Evolutionary conservation across 1,140 invertebrate species (phyloP), one percentile per base, ranked within the genome.

Genomic region (Drosophila suzukii): DNA sequence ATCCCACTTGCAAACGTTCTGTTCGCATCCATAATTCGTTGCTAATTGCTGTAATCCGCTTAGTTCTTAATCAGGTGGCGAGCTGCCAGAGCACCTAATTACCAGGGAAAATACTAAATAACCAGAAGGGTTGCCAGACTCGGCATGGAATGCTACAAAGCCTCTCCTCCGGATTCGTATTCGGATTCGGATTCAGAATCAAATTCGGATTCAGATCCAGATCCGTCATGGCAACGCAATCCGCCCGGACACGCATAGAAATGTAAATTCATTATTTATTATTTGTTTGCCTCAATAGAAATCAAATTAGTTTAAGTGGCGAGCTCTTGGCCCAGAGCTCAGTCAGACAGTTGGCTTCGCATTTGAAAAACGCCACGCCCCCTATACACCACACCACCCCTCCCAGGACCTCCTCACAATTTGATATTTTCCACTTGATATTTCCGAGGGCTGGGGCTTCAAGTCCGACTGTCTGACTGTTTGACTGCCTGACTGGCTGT

Each of bases 211-310:
- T 34, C n/a, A 11, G 17, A 24, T 32, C 1, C 8, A 44, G 75
- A 58, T 58, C 44, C 67, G 63, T 57, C 47, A 54, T 67, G 76
- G 70, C 71, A 62, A 55, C 27, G 53, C 24, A 53, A 77, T 53
- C 43, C 51, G 49, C 62, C 57, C 55, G 47, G 76, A 75, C 76
- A 89, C 84, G 84, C 81, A 84, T 89, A 84, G 84, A 89, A 89
- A 89, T 90, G 84, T 89, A 89, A 89, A 89, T 89, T 89, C 84
- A 89, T 89, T 89, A 89, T 89, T 89, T 89, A 89, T 84, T 89
- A 89, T 89, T 89, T 89, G 84, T 89, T 89, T 89, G 85, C 84
- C 81, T 89, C 80, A 89, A 89, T 89, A 89, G 84, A 89, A 89
- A 89, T 89, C 84, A 89, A 89, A 89, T 89, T 89, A 89, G 84